These are phyloP conservation scores for Notolepis coatsorum DNA, from an alignment of 2,797 vertebrate species.

Conservation along the genomic window DNA sequence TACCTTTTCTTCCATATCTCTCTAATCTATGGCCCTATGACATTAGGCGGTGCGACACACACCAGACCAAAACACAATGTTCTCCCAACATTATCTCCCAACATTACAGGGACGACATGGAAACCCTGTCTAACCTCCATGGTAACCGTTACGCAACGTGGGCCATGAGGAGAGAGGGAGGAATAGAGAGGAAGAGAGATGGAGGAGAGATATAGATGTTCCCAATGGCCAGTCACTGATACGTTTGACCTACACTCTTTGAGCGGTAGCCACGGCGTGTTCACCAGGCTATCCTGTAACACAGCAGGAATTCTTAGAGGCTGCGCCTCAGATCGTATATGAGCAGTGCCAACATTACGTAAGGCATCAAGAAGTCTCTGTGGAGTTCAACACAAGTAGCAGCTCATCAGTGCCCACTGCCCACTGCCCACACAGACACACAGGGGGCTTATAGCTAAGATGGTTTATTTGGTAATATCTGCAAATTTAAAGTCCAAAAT, in stretches of 20 bases:
- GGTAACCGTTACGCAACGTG: conserved; percentile 54
- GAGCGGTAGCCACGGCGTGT: conserved; percentile 36
- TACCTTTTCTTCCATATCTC: conserved; percentile 28
- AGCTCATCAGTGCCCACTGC: background rate
- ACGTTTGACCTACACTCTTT: conserved; percentile 78
- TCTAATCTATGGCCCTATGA: conserved; percentile 27
- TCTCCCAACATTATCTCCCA: conserved; percentile 54
- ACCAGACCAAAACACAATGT: conserved; percentile 35
- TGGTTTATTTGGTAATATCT: too few relatives aligned
- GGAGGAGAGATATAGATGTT: conserved; percentile 65
- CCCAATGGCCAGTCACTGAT: conserved; percentile 65
- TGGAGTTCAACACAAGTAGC: conserved; percentile 13
- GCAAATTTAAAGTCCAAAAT: too few relatives aligned
- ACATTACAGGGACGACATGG: conserved; percentile 45
- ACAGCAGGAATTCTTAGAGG: conserved; percentile 66
- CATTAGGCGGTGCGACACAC: background rate
- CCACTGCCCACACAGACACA: background rate
- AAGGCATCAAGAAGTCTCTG: conserved; percentile 51
- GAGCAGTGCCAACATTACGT: conserved; percentile 49
- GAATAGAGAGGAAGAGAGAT: conserved; percentile 8
- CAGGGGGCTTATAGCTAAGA: too few relatives aligned
- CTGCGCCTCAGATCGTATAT: conserved; percentile 33
- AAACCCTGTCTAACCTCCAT: conserved; percentile 59
- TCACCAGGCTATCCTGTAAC: conserved; percentile 61
- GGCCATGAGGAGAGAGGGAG: conserved; percentile 4